These are phyloP conservation scores for Ormyrus nitidulus DNA, from an alignment of 2,888 invertebrate species.

Conservation along the genomic window DNA sequence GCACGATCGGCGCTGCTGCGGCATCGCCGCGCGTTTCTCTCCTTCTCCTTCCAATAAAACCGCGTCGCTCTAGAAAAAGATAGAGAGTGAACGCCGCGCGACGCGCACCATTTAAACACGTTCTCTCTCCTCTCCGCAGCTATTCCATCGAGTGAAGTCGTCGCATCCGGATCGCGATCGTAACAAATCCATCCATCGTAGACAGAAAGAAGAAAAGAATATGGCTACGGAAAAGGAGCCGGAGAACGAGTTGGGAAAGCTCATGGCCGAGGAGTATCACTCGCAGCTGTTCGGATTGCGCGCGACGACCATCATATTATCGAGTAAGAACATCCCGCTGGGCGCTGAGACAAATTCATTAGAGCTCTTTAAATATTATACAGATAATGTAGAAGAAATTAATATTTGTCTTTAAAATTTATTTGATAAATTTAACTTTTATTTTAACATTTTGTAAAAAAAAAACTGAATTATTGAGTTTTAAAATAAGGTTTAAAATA, in stretches of 20 bases:
- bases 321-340: slow-evolving; percentile 62
- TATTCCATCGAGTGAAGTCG: slow-evolving; percentile 48
- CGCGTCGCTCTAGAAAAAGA: background rate
- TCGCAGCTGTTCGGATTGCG: slow-evolving; percentile 71
- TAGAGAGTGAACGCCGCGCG: slow-evolving; percentile 7
- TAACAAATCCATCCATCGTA: background rate
- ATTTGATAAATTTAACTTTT: no score
- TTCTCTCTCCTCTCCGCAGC: slow-evolving; percentile 21
- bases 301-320: slow-evolving; percentile 65
- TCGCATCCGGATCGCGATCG: background rate
- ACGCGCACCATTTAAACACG: slow-evolving; percentile 10
- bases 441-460: no score
- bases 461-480: no score
- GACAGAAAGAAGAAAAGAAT: background rate
- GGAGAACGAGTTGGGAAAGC: slow-evolving; percentile 58
- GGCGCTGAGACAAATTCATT: no score
- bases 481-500: no score
- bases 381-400: no score
- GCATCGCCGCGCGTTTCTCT: background rate
- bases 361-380: no score
- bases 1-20: background rate
- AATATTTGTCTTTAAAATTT: no score
- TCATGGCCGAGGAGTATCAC: slow-evolving; percentile 69
- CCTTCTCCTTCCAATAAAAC: background rate
- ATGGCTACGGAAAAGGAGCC: background rate